Percentiles rank a stretch among this genome's conserved stretches.
Conservation (phyloP, 2,113 vertebrate species). For the Zonotrichia leucophrys region DNA sequence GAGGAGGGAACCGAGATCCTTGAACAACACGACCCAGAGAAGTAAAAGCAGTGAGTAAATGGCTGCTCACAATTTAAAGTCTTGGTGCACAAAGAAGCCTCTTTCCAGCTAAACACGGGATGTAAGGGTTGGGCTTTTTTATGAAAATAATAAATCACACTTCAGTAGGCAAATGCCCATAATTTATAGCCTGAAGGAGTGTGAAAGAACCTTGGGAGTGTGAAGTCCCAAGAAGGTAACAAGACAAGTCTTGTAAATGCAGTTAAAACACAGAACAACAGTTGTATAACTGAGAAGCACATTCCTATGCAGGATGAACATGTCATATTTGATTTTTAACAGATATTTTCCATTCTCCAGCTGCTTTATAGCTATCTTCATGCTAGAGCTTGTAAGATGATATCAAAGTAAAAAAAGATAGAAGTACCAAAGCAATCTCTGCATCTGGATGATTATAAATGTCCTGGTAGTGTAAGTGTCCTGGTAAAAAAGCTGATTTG, state of each 20-base stretch:
- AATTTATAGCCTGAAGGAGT: slow-evolving; percentile 54
- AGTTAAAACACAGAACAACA: not conserved
- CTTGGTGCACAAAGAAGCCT: slow-evolving; percentile 59
- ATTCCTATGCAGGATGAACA: slow-evolving; percentile 44
- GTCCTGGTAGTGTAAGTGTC: not conserved
- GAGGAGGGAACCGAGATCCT: not conserved
- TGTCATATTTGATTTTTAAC: slow-evolving; percentile 52
- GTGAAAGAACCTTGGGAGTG: not conserved
- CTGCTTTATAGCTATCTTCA: not conserved
- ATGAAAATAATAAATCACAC: slow-evolving; percentile 37
- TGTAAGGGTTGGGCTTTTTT: not conserved
- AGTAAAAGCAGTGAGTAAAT: not conserved
- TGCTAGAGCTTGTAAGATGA: not conserved
- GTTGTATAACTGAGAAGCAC: slow-evolving; percentile 47
- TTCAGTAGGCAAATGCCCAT: slow-evolving; percentile 16
- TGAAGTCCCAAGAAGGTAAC: slow-evolving; percentile 43
- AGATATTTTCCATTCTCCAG: slow-evolving; percentile 38
- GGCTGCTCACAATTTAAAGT: slow-evolving; percentile 74
- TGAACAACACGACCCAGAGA: not conserved
- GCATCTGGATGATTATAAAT: not conserved
- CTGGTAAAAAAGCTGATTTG: not conserved
- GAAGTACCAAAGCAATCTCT: not conserved
- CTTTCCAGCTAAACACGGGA: slow-evolving; percentile 9
- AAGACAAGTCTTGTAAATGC: slow-evolving; percentile 61
- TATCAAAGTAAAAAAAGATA: not conserved